A percentile compares a stretch with the other conserved stretches of the same genome.
These are phyloP conservation scores for Netelia fuscicornis DNA, from an alignment of 2,888 invertebrate genomes.

Conservation along the genomic window DNA sequence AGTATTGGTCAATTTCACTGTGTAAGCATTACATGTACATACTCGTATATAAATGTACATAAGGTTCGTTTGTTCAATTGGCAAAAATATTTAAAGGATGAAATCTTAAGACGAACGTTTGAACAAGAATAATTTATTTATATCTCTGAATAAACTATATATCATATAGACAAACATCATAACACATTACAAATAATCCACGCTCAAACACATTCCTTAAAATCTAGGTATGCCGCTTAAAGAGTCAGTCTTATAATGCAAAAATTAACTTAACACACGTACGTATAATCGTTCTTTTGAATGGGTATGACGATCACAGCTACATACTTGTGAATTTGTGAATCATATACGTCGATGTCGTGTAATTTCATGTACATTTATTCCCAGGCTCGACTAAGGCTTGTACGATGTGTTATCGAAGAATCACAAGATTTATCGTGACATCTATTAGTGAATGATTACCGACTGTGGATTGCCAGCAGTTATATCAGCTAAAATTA, in stretches of 20 bases:
- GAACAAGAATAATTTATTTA: conserved; percentile 43
- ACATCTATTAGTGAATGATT: no score
- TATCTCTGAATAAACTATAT: conserved; percentile 33
- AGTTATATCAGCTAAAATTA: no score
- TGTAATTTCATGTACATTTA: background rate
- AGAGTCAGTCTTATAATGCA: conserved; percentile 65
- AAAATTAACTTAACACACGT: conserved; percentile 43
- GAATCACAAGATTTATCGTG: no score
- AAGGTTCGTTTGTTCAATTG: background rate
- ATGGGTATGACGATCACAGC: background rate
- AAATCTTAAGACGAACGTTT: background rate
- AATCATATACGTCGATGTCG: background rate
- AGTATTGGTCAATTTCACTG: no score
- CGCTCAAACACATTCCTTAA: conserved; percentile 33
- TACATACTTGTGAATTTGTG: background rate
- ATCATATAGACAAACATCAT: conserved; percentile 8
- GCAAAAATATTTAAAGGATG: background rate
- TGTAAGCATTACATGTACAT: background rate
- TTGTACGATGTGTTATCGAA: background rate
- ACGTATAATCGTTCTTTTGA: background rate
- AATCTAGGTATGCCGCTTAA: conserved; percentile 37
- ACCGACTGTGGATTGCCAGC: no score
- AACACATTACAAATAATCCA: conserved; percentile 50
- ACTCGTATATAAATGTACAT: background rate
- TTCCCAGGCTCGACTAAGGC: background rate